Evolutionary conservation across 1,140 invertebrate species (phyloP).

Genomic region (Venturia canescens): DNA sequence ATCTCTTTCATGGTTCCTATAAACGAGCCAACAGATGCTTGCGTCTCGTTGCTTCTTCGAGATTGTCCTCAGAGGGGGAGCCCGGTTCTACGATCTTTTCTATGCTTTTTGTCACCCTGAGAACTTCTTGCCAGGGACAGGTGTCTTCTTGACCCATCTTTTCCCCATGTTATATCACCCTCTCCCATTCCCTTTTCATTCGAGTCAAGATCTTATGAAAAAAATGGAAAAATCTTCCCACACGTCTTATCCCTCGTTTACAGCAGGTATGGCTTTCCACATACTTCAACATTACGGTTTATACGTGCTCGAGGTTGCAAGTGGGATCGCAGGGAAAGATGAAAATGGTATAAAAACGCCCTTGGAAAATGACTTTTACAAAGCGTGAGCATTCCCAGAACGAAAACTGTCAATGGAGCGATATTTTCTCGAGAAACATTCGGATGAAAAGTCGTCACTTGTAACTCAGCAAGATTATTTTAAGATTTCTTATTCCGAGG

Average conservation of each 20-base stretch:
- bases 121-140: neutral
- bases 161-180: neutral
- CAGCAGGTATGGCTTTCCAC: slow-evolving; percentile 20
- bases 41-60: neutral
- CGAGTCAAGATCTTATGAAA: neutral
- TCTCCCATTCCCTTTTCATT: slow-evolving; percentile 1
- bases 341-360: too few species aligned
- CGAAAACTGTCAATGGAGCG: too few species aligned
- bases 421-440: too few species aligned
- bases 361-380: too few species aligned
- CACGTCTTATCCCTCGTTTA: slow-evolving; percentile 27
- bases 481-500: too few species aligned
- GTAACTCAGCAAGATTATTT: too few species aligned
- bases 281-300: neutral
- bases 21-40: neutral
- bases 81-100: neutral
- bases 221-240: slow-evolving; percentile 49
- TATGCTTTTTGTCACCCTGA: slow-evolving; percentile 3
- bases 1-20: neutral
- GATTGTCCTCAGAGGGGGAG: neutral
- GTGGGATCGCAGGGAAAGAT: too few species aligned
- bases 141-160: slow-evolving; percentile 14
- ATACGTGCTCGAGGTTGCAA: too few species aligned
- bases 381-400: too few species aligned
- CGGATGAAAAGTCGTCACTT: too few species aligned